phyloP scores from a whole-genome alignment of 2,888 invertebrate species.

The Helicoverpa assulta region DNA sequence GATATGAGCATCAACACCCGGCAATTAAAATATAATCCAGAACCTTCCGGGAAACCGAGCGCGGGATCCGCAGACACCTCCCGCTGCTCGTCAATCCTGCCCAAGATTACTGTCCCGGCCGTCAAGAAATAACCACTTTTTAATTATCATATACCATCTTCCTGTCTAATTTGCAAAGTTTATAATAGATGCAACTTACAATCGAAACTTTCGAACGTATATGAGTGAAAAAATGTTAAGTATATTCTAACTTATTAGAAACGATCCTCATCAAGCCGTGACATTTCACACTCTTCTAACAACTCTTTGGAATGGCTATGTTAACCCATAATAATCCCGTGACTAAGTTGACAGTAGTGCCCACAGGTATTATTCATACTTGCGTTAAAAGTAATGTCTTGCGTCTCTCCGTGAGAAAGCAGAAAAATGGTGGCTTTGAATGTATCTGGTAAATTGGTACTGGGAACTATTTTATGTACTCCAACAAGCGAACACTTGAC shows the following conservation, averaged over 20 bases:
- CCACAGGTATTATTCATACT: slow-evolving; percentile 5
- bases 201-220: not conserved
- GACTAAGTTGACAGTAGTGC: slow-evolving; percentile 6
- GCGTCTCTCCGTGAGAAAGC: slow-evolving; percentile 23
- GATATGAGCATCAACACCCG: slow-evolving; percentile 70
- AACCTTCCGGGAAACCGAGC: slow-evolving; percentile 82
- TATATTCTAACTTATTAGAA: not conserved
- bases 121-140: slow-evolving; percentile 9
- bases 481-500: slow-evolving; percentile 57
- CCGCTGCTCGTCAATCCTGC: slow-evolving; percentile 64
- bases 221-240: not conserved
- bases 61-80: slow-evolving; percentile 58
- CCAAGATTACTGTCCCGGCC: slow-evolving; percentile 52
- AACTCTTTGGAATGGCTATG: slow-evolving; percentile 2
- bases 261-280: slow-evolving; percentile 6
- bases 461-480: slow-evolving; percentile 66
- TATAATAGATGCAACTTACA: not conserved
- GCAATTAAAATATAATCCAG: slow-evolving; percentile 79
- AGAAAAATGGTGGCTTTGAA: slow-evolving; percentile 50
- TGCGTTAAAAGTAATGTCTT: slow-evolving; percentile 14
- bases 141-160: slow-evolving; percentile 15
- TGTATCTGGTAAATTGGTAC: slow-evolving; percentile 57
- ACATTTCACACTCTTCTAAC: slow-evolving; percentile 18
- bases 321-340: slow-evolving; percentile 18
- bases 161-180: not conserved